phyloP scores from a whole-genome alignment of 2,888 invertebrate genomes.

The Ganaspis brasiliensis region DNA sequence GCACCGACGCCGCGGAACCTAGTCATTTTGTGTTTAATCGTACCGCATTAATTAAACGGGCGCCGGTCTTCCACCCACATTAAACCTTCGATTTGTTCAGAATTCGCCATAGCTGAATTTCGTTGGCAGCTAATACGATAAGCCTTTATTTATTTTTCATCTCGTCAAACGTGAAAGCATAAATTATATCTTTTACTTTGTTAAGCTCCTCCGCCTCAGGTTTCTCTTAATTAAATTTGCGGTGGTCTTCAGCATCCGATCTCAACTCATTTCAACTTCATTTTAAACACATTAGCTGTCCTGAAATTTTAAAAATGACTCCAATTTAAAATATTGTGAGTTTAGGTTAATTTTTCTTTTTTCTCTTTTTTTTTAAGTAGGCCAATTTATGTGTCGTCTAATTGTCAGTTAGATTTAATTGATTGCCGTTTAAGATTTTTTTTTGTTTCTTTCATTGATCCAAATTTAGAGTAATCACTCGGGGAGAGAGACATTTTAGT shows the following conservation, averaged over 20 bases:
- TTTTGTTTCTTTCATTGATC: no score
- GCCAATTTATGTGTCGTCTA: no score
- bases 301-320: no score
- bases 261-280: no score
- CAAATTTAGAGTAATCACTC: no score
- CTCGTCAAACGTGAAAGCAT: conserved; percentile 36
- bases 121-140: conserved; percentile 24
- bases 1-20: conserved; percentile 74
- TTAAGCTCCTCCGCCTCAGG: conserved; percentile 23
- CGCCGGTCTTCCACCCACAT: conserved; percentile 68
- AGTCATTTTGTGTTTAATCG: conserved; percentile 77
- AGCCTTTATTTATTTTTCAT: conserved; percentile 40
- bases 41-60: conserved; percentile 79
- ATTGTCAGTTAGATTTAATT: no score
- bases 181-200: conserved; percentile 34
- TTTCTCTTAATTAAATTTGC: conserved; percentile 40
- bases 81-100: conserved; percentile 61
- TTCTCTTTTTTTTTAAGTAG: no score
- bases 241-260: conserved; percentile 29
- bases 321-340: no score
- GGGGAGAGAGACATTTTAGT: neutral
- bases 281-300: no score
- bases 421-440: no score
- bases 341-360: no score
- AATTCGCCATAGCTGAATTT: conserved; percentile 46